phyloP scores from a whole-genome alignment of 2,113 vertebrate genomes.

The Vanacampus margaritifer region DNA sequence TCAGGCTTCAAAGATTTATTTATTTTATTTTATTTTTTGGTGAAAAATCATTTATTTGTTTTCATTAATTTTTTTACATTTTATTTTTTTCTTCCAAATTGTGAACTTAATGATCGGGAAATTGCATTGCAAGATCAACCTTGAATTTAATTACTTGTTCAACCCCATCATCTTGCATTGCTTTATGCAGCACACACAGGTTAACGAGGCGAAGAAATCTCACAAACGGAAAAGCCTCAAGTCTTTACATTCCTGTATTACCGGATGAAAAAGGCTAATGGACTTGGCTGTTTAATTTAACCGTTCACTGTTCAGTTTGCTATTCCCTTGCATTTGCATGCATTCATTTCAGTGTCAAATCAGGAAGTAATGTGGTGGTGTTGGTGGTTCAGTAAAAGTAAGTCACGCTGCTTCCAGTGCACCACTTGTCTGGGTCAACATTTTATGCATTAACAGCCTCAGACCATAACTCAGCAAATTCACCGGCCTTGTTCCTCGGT shows the following conservation, averaged over 20 bases:
- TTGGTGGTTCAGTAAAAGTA: not conserved
- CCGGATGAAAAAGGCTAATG: not conserved
- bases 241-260: too few species aligned
- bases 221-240: not conserved
- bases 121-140: too few species aligned
- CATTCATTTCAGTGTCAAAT: not conserved
- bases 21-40: too few species aligned
- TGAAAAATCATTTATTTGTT: too few species aligned
- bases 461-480: not conserved
- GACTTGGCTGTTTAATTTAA: not conserved
- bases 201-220: too few species aligned
- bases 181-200: too few species aligned
- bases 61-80: too few species aligned
- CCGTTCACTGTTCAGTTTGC: not conserved
- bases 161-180: too few species aligned
- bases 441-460: not conserved
- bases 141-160: too few species aligned
- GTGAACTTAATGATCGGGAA: too few species aligned
- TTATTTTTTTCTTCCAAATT: too few species aligned
- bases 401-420: not conserved
- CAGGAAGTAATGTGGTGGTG: not conserved
- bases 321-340: not conserved
- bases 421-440: not conserved
- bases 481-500: not conserved
- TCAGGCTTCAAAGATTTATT: too few species aligned